Evolutionary conservation across 2,888 invertebrate genomes (phyloP).

Genomic region (Drosophila infuscata): DNA sequence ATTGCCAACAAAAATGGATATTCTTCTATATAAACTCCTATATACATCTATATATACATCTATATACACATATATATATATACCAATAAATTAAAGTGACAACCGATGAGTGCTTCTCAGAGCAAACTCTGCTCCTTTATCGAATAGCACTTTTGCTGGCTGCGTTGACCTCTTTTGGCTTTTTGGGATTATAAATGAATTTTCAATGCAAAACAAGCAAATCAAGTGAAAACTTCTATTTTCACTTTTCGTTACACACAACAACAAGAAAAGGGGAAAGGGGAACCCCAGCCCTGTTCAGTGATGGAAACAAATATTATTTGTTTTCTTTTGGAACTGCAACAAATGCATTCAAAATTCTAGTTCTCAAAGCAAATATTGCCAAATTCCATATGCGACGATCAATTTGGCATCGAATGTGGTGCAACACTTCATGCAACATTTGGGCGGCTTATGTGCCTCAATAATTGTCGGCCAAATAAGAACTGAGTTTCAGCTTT

Average conservation of each 20-base stretch:
- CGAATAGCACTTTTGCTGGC: slow-evolving; percentile 1
- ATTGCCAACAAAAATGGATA: no score
- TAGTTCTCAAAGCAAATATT: neutral
- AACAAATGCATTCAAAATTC: neutral
- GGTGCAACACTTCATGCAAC: neutral
- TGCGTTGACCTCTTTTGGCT: slow-evolving; percentile 46
- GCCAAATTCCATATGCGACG: neutral
- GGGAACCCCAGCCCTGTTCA: neutral
- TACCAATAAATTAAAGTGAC: neutral
- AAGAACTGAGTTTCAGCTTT: no score
- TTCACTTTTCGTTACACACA: slow-evolving; percentile 1
- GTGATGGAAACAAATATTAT: slow-evolving; percentile 45
- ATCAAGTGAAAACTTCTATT: slow-evolving; percentile 13
- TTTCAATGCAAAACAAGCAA: slow-evolving; percentile 56
- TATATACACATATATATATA: no score
- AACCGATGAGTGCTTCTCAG: neutral
- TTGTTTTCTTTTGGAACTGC: slow-evolving; percentile 34
- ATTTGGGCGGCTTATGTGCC: no score
- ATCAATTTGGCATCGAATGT: neutral
- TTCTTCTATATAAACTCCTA: no score
- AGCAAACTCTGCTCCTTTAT: neutral
- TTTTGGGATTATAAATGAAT: slow-evolving; percentile 65
- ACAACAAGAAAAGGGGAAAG: neutral
- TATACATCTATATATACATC: no score
- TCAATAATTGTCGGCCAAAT: no score